These are phyloP conservation scores for Sesamia inferens DNA, from an alignment of 2,888 invertebrate species.

Conservation along the genomic window DNA sequence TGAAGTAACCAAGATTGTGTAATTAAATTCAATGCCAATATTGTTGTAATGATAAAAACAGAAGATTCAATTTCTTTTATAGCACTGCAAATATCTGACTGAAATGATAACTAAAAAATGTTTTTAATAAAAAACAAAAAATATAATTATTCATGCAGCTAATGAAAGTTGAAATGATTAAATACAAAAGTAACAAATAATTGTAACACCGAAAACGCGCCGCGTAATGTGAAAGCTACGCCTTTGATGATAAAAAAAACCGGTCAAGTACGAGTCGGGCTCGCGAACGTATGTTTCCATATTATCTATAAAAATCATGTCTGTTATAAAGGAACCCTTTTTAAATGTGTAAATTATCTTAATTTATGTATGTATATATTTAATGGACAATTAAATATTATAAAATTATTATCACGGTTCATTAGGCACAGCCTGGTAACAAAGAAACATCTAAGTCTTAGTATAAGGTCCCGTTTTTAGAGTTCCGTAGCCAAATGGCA, in stretches of 20 bases:
- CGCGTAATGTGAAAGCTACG: conserved; percentile 10
- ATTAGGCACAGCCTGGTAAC: too few species aligned
- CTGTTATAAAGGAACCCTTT: too few species aligned
- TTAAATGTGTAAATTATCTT: too few species aligned
- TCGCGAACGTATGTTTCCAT: too few species aligned
- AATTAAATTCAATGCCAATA: conserved; percentile 16
- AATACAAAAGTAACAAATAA: conserved; percentile 8
- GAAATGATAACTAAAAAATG: neutral
- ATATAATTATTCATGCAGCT: conserved; percentile 7
- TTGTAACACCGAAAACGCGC: neutral
- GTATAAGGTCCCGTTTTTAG: too few species aligned
- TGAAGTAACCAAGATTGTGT: neutral
- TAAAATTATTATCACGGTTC: too few species aligned
- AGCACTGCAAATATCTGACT: conserved; percentile 18
- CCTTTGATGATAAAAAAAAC: neutral
- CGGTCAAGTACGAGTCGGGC: too few species aligned
- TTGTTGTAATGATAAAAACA: conserved; percentile 25
- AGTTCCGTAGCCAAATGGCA: too few species aligned
- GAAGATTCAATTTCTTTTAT: conserved; percentile 39
- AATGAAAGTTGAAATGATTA: conserved; percentile 21
- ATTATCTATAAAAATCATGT: too few species aligned
- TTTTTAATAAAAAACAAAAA: conserved; percentile 6
- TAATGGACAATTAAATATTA: too few species aligned
- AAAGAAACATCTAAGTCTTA: too few species aligned
- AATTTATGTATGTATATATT: too few species aligned